Evolutionary conservation across 2,797 vertebrate genomes (phyloP).

Genomic region (Acropternis orthonyx): DNA sequence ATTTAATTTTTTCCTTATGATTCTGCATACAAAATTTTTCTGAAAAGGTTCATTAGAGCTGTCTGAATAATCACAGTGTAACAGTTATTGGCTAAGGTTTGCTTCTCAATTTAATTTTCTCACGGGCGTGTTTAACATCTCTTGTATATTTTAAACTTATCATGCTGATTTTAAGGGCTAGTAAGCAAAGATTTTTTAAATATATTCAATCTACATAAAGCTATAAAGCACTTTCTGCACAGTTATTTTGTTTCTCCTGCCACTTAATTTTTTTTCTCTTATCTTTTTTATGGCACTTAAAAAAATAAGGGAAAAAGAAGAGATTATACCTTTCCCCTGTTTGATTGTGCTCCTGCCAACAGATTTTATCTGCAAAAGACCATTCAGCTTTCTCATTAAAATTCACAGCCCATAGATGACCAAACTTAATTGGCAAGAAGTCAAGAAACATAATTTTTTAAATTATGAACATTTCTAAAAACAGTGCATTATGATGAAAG

Average conservation of each 20-base stretch:
- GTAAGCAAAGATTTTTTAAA: neutral
- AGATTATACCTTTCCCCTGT: slow-evolving; percentile 58
- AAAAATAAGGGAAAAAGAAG: slow-evolving; percentile 46
- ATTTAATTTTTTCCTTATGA: neutral
- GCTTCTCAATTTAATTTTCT: slow-evolving; percentile 33
- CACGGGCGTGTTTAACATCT: neutral
- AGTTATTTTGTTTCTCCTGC: neutral
- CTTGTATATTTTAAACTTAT: neutral
- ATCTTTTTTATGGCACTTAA: slow-evolving; percentile 38
- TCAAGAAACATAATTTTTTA: slow-evolving; percentile 72
- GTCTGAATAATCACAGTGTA: neutral
- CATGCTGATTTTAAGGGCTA: neutral
- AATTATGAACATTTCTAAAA: slow-evolving; percentile 72
- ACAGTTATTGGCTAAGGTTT: neutral
- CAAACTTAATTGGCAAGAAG: slow-evolving; percentile 70
- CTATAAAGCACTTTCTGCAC: neutral
- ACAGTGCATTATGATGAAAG: slow-evolving; percentile 57
- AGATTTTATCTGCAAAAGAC: slow-evolving; percentile 72
- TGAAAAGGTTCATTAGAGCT: neutral
- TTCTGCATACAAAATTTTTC: neutral
- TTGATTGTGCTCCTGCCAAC: slow-evolving; percentile 53
- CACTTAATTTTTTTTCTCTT: slow-evolving; percentile 17
- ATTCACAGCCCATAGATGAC: slow-evolving; percentile 61
- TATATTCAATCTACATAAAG: neutral
- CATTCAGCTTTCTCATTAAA: slow-evolving; percentile 72